Conservation (phyloP, 1,140 invertebrate species). For the Papilio polytes region DNA sequence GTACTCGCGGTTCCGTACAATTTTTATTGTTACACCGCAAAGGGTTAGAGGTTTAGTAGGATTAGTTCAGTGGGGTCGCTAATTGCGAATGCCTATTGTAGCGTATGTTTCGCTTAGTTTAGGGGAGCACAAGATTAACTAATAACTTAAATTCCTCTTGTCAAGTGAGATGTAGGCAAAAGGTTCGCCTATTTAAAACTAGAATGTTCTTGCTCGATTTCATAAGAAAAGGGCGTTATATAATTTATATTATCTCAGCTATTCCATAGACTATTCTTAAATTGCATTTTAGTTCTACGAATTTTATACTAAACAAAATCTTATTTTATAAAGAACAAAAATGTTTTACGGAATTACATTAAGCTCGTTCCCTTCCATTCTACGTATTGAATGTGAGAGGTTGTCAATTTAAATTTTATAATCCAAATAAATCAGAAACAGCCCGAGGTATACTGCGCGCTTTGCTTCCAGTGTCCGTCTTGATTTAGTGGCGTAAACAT, state of each 20-base stretch:
- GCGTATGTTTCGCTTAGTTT: conserved; percentile 11
- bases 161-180: too few relatives aligned
- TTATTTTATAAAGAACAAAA: neutral
- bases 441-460: conserved; percentile 43
- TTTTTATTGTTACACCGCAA: conserved; percentile 31
- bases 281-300: too few relatives aligned
- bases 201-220: too few relatives aligned
- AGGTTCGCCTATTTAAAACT: too few relatives aligned
- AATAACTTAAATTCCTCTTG: neutral
- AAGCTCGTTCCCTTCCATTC: neutral
- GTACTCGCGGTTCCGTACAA: conserved; percentile 48
- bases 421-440: conserved; percentile 60
- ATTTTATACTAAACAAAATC: too few relatives aligned
- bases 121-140: neutral
- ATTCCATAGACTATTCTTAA: too few relatives aligned
- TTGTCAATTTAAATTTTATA: conserved; percentile 55
- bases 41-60: conserved; percentile 29
- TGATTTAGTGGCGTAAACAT: conserved; percentile 66
- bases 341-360: neutral
- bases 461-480: conserved; percentile 46
- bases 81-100: conserved; percentile 29
- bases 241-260: too few relatives aligned
- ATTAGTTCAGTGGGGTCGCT: conserved; percentile 32
- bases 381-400: conserved; percentile 47
- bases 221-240: too few relatives aligned